Base-by-base conservation (phyloP, 2,888 invertebrate genomes). In the Carpatolechia fugitivella region DNA sequence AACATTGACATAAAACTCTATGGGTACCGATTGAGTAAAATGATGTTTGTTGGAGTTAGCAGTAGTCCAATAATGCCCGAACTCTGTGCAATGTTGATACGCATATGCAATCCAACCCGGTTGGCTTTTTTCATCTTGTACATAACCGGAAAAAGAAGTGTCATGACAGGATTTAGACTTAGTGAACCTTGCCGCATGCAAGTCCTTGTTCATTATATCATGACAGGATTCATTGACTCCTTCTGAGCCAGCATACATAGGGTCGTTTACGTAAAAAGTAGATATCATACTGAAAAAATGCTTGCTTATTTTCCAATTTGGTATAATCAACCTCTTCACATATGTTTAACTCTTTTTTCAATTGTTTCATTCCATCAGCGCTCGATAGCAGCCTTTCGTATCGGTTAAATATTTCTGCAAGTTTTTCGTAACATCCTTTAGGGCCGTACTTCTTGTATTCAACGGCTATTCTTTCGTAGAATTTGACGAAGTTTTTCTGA, bases 401-500 rank as follows among this genome's bases (percentile, higher is more conserved):
- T 11, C 10, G 8, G 11, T 11, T 41, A 10, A 41, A 41, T 18
- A 11, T 18, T 7, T 18, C 11, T 1, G 3, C 3, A 11, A 41
- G 18, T 8, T 18, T 16, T 6, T 18, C 18, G 40, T 20, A 41
- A 11, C 40, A 41, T 8, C 18, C 40, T 6, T 3, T 6, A 1
- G 10, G 40, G 10, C 51, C 50, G n/a, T 51, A 36, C 16, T 35
- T 30, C n/a, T 13, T 14, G 11, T 41, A 41, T 31, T n/a, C 35
- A 3, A 54, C 51, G 11, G 20, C 47, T 0, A 54, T 47, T 3
- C 40, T 36, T 40, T 59, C 53, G 0, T 24, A 6, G 30, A 48
- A 56, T 33, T 56, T 59, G 24, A 36, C 36, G 14, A 60, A 59
- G 20, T 58, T 47, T 11, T 18, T 41, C 35, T 64, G 60, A 1